These are phyloP conservation scores for Nasua narica DNA, from an alignment of 2,797 vertebrate genomes.

Conservation along the genomic window DNA sequence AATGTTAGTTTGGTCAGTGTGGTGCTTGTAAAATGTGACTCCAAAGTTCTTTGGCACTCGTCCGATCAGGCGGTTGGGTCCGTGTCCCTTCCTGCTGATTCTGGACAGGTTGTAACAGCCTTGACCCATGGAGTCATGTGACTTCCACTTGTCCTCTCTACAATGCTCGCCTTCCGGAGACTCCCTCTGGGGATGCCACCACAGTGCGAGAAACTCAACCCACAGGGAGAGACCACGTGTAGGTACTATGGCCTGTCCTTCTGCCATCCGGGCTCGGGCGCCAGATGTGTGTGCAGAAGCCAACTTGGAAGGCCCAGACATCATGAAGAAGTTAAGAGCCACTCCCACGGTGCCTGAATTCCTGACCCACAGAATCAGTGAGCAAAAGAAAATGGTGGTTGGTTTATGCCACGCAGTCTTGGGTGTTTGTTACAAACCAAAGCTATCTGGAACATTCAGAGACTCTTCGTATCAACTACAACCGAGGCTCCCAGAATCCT, in stretches of 20 bases:
- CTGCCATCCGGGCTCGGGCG: neutral
- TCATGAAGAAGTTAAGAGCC: neutral
- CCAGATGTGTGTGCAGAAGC: neutral
- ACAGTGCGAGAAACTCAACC: neutral
- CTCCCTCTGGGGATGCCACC: neutral
- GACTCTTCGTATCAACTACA: neutral
- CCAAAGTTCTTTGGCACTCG: neutral
- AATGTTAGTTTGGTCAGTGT: neutral
- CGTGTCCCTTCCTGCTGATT: neutral
- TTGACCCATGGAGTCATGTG: neutral
- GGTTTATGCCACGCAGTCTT: neutral
- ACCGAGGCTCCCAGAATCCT: fast-evolving
- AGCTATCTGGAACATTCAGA: neutral
- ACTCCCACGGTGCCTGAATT: neutral
- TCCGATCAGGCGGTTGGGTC: neutral
- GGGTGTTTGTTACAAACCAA: neutral
- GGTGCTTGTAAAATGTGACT: neutral
- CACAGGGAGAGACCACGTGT: fast-evolving
- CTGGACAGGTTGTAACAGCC: neutral
- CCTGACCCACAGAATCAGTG: neutral
- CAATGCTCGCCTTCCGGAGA: neutral
- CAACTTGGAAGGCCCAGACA: neutral
- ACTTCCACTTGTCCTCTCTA: neutral
- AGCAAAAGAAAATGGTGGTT: neutral
- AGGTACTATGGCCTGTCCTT: neutral